These are phyloP conservation scores for Pyralis farinalis DNA, from an alignment of 2,888 invertebrate species.

Conservation along the genomic window DNA sequence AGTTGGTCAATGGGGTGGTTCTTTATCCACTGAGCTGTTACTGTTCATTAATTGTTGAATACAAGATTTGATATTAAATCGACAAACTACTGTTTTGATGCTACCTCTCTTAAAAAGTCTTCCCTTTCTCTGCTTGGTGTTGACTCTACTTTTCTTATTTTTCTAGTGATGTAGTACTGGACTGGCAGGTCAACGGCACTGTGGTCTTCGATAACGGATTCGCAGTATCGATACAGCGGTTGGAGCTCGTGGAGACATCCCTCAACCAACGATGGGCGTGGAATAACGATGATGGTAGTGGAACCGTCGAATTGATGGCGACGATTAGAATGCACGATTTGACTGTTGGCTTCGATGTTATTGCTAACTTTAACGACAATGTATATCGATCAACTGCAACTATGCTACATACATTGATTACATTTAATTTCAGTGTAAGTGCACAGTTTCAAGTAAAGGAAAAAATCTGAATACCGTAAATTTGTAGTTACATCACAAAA, in stretches of 20 bases:
- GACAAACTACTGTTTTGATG: too few relatives aligned
- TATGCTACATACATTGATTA: slow-evolving; percentile 33
- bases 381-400: slow-evolving; percentile 32
- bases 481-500: too few relatives aligned
- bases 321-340: slow-evolving; percentile 43
- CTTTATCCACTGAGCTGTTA: too few relatives aligned
- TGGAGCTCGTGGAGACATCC: slow-evolving; percentile 36
- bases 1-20: too few relatives aligned
- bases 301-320: slow-evolving; percentile 34
- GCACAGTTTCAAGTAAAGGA: too few relatives aligned
- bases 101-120: too few relatives aligned
- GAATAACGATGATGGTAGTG: slow-evolving; percentile 20
- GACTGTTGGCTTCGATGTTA: slow-evolving; percentile 48
- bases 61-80: too few relatives aligned
- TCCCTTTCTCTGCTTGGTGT: too few relatives aligned
- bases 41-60: too few relatives aligned
- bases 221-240: slow-evolving; percentile 38
- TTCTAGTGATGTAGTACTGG: slow-evolving; percentile 42
- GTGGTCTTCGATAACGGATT: slow-evolving; percentile 50
- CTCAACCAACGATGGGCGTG: slow-evolving; percentile 46
- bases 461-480: too few relatives aligned
- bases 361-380: slow-evolving; percentile 27
- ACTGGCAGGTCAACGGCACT: slow-evolving; percentile 27
- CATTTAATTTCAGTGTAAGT: slow-evolving; percentile 44
- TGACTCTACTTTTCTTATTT: too few relatives aligned